Percentiles rank a stretch among this genome's conserved stretches.
These are phyloP conservation scores for Periophthalmus modestus DNA, from an alignment of 2,113 vertebrate genomes.

Conservation along the genomic window DNA sequence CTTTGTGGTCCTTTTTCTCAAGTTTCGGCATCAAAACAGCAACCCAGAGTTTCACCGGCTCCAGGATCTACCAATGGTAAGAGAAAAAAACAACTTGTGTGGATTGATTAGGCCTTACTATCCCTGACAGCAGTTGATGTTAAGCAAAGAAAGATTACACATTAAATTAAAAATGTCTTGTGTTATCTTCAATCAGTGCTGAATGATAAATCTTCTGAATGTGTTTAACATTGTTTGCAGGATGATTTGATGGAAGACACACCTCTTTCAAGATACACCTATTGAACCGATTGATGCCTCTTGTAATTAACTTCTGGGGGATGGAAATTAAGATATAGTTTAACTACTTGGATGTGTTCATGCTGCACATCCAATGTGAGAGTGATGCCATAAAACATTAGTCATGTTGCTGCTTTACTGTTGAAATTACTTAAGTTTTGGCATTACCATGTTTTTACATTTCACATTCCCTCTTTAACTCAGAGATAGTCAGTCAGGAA, in stretches of 20 bases:
- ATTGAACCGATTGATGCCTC: constrained; percentile 82
- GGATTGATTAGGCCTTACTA: not conserved
- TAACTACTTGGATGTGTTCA: constrained; percentile 17
- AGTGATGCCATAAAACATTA: constrained; percentile 1
- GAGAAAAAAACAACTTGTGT: not conserved
- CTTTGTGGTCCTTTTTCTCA: constrained; percentile 83
- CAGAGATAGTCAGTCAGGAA: constrained; percentile 17
- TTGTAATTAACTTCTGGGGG: not conserved
- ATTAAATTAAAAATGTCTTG: no score
- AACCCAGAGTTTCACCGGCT: constrained; percentile 86
- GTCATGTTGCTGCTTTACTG: not conserved
- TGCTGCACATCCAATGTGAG: constrained; percentile 12
- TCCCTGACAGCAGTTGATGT: not conserved
- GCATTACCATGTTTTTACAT: constrained; percentile 12
- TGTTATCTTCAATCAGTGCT: not conserved
- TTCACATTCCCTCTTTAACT: constrained; percentile 57
- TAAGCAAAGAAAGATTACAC: not conserved
- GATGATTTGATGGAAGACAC: constrained; percentile 92
- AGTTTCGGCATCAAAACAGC: constrained; percentile 79
- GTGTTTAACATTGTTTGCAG: constrained; percentile 55
- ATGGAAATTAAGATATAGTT: constrained; percentile 1
- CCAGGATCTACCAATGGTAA: constrained; percentile 83
- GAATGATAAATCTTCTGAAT: not conserved
- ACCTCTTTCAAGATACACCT: constrained; percentile 86
- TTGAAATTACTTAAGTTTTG: constrained; percentile 3